A percentile compares a stretch with the other conserved stretches of the same genome.
Conservation (phyloP, 2,113 vertebrate genomes). For the Pseudois nayaur region DNA sequence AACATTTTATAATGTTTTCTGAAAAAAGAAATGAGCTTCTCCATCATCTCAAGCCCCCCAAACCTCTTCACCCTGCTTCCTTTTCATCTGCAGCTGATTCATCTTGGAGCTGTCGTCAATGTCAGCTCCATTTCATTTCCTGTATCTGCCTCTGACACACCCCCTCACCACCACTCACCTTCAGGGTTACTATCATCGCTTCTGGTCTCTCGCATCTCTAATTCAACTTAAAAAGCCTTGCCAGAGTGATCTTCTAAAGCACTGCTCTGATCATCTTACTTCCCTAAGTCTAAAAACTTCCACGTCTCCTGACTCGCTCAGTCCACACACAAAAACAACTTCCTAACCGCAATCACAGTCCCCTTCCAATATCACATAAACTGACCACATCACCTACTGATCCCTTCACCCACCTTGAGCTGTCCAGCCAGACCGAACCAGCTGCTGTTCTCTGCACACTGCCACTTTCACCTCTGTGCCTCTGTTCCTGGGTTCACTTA, state of each 20-base stretch:
- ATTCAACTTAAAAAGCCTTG: background rate
- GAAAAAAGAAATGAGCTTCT: background rate
- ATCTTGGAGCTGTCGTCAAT: background rate
- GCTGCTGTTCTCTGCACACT: background rate
- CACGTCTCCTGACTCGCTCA: fast-evolving
- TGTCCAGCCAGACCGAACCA: background rate
- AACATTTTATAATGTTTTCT: background rate
- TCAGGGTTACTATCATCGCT: background rate
- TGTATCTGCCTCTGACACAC: background rate
- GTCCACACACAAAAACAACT: background rate
- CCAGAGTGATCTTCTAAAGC: background rate
- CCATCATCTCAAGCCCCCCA: background rate
- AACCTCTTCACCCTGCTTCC: background rate
- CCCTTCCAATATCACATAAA: background rate
- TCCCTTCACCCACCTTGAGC: background rate
- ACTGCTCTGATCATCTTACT: background rate
- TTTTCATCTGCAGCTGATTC: background rate
- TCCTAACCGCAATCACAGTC: background rate
- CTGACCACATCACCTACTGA: background rate
- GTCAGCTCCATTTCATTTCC: background rate
- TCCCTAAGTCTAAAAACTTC: background rate
- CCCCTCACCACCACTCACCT: background rate
- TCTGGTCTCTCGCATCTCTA: background rate
- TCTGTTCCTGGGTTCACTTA: background rate
- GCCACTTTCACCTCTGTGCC: background rate